Evolutionary conservation across 2,888 invertebrate genomes (phyloP).

Genomic region (Stenichneumon culpator): DNA sequence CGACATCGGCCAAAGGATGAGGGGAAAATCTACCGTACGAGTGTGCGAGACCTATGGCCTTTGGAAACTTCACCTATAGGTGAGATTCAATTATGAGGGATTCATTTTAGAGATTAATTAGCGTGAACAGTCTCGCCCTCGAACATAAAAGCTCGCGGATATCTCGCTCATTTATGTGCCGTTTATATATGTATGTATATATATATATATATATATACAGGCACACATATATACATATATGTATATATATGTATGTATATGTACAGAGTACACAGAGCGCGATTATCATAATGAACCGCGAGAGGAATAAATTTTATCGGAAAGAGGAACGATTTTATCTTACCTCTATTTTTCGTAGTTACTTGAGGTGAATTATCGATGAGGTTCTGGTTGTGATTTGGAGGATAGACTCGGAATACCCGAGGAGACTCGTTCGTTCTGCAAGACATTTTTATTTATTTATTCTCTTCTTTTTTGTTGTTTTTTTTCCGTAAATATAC

Average conservation of each 20-base stretch:
- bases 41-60: slow-evolving; percentile 61
- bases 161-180: background rate
- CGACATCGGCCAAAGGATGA: slow-evolving; percentile 52
- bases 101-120: slow-evolving; percentile 55
- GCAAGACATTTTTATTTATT: background rate
- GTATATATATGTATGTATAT: background rate
- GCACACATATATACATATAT: background rate
- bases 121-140: background rate
- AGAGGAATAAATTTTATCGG: background rate
- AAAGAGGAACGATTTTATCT: background rate
- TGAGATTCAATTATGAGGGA: slow-evolving; percentile 52
- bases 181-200: too few relatives aligned
- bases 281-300: slow-evolving; percentile 18
- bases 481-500: too few relatives aligned
- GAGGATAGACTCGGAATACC: background rate
- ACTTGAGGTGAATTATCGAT: background rate
- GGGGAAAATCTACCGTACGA: slow-evolving; percentile 35
- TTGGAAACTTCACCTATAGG: slow-evolving; percentile 58
- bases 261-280: background rate
- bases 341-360: background rate
- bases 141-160: slow-evolving; percentile 18
- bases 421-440: background rate
- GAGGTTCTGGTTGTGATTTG: background rate
- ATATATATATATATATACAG: too few relatives aligned
- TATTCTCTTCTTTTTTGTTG: background rate